These are phyloP conservation scores for Drosophila littoralis DNA, from an alignment of 1,140 invertebrate genomes.

Conservation along the genomic window DNA sequence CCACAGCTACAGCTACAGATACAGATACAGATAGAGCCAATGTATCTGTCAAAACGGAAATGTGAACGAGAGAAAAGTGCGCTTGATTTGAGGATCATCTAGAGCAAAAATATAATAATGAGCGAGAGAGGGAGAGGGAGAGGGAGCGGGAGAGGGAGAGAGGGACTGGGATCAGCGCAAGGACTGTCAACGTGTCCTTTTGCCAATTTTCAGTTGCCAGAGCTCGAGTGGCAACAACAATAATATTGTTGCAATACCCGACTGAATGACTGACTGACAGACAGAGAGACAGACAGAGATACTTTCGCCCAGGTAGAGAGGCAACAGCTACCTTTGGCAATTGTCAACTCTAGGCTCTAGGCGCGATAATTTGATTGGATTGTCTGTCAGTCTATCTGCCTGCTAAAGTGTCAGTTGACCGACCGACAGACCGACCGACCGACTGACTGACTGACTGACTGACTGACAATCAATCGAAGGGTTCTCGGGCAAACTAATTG, in stretches of 20 bases:
- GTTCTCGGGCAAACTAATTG: slow-evolving; percentile 76
- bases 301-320: slow-evolving; percentile 34
- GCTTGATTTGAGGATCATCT: slow-evolving; percentile 83
- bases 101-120: slow-evolving; percentile 37
- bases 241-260: slow-evolving; percentile 67
- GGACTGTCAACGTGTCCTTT: slow-evolving; percentile 24
- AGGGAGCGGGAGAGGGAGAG: slow-evolving; percentile 14
- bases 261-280: too few relatives aligned
- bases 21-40: slow-evolving; percentile 54
- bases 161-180: not conserved
- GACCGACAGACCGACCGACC: slow-evolving; percentile 52
- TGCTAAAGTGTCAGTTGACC: slow-evolving; percentile 74
- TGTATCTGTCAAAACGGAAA: slow-evolving; percentile 82
- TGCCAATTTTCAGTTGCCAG: slow-evolving; percentile 38
- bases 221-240: slow-evolving; percentile 65
- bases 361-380: slow-evolving; percentile 84
- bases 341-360: slow-evolving; percentile 71
- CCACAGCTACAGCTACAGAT: slow-evolving; percentile 36
- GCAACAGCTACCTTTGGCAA: slow-evolving; percentile 40
- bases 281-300: slow-evolving; percentile 18
- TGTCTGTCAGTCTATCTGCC: slow-evolving; percentile 60
- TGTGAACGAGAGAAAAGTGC: slow-evolving; percentile 74
- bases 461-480: slow-evolving; percentile 68
- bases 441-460: slow-evolving; percentile 47
- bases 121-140: slow-evolving; percentile 20